Evolutionary conservation across 2,797 vertebrate species (phyloP).

Genomic region (Malacoraja senta): DNA sequence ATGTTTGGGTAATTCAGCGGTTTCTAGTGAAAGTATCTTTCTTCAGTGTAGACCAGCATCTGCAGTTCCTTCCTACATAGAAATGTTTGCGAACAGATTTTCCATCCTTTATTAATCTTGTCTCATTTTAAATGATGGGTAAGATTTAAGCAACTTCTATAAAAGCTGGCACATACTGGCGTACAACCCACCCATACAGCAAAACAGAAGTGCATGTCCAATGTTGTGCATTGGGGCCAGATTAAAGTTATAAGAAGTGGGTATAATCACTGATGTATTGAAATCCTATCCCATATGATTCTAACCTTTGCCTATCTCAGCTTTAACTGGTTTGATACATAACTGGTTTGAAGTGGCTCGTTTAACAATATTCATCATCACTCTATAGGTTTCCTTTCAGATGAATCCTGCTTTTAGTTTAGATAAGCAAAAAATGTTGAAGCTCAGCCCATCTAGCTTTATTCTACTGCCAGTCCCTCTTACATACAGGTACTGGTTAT

Average conservation of each 20-base stretch:
- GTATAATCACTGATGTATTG: neutral
- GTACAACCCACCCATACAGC: neutral
- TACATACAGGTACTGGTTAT: neutral
- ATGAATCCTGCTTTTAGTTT: neutral
- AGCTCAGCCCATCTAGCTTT: neutral
- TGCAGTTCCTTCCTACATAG: too few relatives aligned
- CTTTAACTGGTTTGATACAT: neutral
- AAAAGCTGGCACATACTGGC: neutral
- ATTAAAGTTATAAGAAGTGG: neutral
- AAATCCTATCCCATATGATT: neutral
- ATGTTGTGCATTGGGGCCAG: neutral
- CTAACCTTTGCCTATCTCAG: neutral
- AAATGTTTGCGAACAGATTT: neutral
- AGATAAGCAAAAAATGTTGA: neutral
- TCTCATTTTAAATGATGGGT: neutral
- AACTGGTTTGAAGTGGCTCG: neutral
- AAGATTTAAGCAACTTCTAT: neutral
- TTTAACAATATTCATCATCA: neutral
- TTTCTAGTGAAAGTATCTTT: too few relatives aligned
- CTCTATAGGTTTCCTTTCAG: neutral
- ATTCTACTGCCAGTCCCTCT: neutral
- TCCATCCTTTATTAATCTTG: neutral
- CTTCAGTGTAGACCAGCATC: too few relatives aligned
- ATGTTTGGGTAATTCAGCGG: too few relatives aligned
- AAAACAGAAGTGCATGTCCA: neutral